Evolutionary conservation across 2,113 vertebrate genomes (phyloP), one percentile per base, ranked within the genome.

Genomic region (Pollimyrus isidori): DNA sequence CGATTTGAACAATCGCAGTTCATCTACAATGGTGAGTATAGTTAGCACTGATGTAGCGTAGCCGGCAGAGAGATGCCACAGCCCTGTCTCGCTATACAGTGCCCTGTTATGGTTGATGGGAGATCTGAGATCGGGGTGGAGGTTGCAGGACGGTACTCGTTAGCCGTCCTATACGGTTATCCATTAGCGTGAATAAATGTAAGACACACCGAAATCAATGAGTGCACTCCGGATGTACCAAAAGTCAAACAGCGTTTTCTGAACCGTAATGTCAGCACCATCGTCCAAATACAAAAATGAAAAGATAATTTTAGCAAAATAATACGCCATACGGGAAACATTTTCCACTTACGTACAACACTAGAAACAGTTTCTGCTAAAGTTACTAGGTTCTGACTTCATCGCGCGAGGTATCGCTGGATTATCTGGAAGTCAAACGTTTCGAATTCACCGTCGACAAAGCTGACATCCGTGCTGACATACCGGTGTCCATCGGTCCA

Each of bases 401-500:
- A n/a, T 45, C 82, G 45, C 65, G 35, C 9, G 58, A 87, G 6
- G 10, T 52, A 82, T 65, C 86, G 58, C 88, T 11, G 10, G 62
- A 90, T 56, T 87, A 35, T 39, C 39, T 39, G 69, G 83, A 49
- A 50, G 45, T 10, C 17, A 45, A 9, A 15, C 21, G 49, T 23
- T 46, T 84, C 48, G 84, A 88, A 1, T 45, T 69, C 15, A 53
- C 58, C n/a, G 73, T 17, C 30, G 46, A 4, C 4, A 19, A 19
- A 4, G 35, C 30, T 13, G 35, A 19, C 13, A 50, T 42, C 26
- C 49, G 82, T n/a, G 85, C 45, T 26, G 0, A 91, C 92, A 52
- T 94, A 96, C 96, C 95, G 1, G 90, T 90, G 82, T 95, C 95
- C 96, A 96, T 96, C 89, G 91, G 94, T 90, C 11, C 58, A 76